Evolutionary conservation across 2,113 vertebrate species (phyloP), one percentile per base, ranked within the genome.

Genomic region (Cryptomyrus ogoouensis): DNA sequence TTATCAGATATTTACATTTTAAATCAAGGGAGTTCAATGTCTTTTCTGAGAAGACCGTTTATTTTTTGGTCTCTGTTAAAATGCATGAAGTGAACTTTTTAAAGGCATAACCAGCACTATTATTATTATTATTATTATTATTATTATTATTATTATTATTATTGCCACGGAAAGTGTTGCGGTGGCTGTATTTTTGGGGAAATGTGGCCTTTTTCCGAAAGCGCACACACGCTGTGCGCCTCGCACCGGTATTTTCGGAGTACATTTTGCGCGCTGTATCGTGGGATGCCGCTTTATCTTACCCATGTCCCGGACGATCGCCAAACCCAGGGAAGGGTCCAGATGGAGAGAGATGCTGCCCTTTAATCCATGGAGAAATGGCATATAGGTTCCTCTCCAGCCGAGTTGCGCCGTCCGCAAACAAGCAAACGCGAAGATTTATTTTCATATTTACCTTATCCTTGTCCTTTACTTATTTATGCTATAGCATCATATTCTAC

Each of bases 381-480:
- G 97, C 97, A 96, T 96, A 95, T 95, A 95, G 96, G 95, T 96
- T 97, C 95, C 95, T 96, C 93, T 91, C 94, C 93, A 93, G 93
- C 94, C 95, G 97, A 94, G 95, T 95, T 91, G 94, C 94, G 92
- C 96, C 96, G 91, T 94, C 94, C 94, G 96, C 95, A 74, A 94
- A 96, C 93, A 93, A 96, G 91, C 95, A 96, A 92, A 94, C 95
- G 39, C 95, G 96, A 93, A 94, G 96, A 92, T 95, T 96, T 89
- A 83, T 97, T 27, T 96, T 97, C 92, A 91, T 96, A 10, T 91
- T 97, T 47, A 96, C 96, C 35, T 94, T 97, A 7, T 95, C 97
- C 50, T 93, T 97, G 1, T 95, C 94, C 95, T 96, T 95, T 94
- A 94, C 96, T 12, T 97, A 95, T 93, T 90, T 97, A 92, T 96